These are phyloP conservation scores for Drosophila pseudotalamancana DNA, from an alignment of 2,888 invertebrate genomes.

Conservation along the genomic window DNA sequence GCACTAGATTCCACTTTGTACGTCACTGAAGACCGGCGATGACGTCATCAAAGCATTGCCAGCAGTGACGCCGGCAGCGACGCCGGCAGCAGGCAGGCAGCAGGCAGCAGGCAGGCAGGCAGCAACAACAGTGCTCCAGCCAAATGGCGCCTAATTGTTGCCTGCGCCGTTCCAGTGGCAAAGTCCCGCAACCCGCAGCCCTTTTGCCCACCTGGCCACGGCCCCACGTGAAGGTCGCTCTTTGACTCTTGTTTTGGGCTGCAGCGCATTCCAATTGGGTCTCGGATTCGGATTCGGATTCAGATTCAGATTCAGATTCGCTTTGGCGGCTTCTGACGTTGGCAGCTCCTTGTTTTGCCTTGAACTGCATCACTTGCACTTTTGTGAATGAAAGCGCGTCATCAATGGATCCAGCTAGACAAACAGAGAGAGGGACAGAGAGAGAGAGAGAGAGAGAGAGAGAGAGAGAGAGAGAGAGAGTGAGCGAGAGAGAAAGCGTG, in stretches of 20 bases:
- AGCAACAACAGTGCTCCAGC: not conserved
- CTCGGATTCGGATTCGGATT: not conserved
- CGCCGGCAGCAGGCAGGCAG: not conserved
- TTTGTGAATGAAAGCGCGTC: slow-evolving; percentile 76
- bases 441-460: not conserved
- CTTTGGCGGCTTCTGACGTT: slow-evolving; percentile 12
- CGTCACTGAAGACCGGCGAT: slow-evolving; percentile 46
- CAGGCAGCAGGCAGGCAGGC: no score
- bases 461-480: not conserved
- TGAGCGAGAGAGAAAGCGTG: not conserved
- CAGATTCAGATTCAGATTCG: not conserved
- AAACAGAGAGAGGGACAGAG: no score
- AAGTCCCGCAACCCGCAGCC: not conserved
- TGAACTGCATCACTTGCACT: slow-evolving; percentile 53
- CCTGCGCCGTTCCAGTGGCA: slow-evolving; percentile 1
- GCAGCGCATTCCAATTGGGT: not conserved
- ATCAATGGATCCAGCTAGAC: slow-evolving; percentile 46
- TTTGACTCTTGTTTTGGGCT: not conserved
- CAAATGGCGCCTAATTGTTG: slow-evolving; percentile 54
- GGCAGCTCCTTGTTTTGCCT: slow-evolving; percentile 29
- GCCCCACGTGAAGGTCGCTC: not conserved
- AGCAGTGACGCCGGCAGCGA: slow-evolving; percentile 1
- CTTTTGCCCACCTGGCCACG: not conserved
- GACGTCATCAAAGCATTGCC: slow-evolving; percentile 48
- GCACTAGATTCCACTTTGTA: slow-evolving; percentile 45